Evolutionary conservation across 2,113 vertebrate genomes (phyloP).

Genomic region (Hemichromis elongatus): DNA sequence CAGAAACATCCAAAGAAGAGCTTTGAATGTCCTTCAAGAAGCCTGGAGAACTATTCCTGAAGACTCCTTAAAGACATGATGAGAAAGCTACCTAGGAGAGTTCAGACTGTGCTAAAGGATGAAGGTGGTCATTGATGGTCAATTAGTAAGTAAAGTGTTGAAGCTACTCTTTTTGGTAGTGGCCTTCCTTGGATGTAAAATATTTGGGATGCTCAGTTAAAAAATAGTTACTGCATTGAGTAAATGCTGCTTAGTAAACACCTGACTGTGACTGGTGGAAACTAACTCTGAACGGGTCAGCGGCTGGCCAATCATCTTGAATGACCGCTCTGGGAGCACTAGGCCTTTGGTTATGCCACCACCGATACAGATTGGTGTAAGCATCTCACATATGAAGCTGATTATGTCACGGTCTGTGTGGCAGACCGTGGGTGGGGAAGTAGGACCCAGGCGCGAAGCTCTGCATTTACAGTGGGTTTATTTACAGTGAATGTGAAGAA

Average conservation of each 20-base stretch:
- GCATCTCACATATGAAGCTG: neutral
- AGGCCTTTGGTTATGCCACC: neutral
- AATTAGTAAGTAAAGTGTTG: neutral
- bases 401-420: too few species aligned
- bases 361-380: neutral
- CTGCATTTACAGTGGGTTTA: too few species aligned
- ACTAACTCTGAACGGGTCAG: neutral
- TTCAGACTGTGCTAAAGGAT: neutral
- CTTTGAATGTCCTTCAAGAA: rapidly evolving
- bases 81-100: neutral
- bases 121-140: neutral
- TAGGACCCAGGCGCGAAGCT: too few species aligned
- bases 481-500: too few species aligned
- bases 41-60: neutral
- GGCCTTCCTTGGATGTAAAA: neutral
- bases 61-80: neutral
- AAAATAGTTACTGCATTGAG: neutral
- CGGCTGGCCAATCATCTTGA: neutral
- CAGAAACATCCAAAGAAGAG: neutral
- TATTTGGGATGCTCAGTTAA: neutral
- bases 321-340: neutral
- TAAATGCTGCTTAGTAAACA: neutral
- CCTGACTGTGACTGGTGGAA: neutral
- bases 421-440: too few species aligned
- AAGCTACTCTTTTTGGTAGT: neutral